Conservation (phyloP, 2,797 vertebrate genomes). For the Euthynnus affinis region DNA sequence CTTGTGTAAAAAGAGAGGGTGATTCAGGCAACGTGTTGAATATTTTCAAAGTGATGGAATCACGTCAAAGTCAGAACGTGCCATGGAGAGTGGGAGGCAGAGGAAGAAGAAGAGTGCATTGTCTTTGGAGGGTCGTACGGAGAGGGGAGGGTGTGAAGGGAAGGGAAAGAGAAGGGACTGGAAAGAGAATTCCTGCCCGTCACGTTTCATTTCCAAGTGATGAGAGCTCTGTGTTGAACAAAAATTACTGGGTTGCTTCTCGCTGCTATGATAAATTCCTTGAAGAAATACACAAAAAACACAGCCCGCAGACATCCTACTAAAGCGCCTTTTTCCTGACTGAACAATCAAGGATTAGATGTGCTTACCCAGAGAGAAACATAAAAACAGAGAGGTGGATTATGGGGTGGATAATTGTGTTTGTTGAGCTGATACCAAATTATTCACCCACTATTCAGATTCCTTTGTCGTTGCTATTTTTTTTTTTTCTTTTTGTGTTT, state of each 20-base stretch:
- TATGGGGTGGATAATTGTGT: constrained; percentile 35
- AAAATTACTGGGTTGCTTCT: constrained; percentile 38
- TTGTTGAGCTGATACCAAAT: constrained; percentile 62
- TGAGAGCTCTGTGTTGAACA: constrained; percentile 47
- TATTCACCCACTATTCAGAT: constrained; percentile 46
- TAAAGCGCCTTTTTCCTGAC: constrained; percentile 25
- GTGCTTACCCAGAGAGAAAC: constrained; percentile 29
- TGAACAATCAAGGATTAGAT: constrained; percentile 35
- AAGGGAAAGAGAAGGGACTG: constrained; percentile 49
- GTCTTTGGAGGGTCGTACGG: constrained; percentile 55
- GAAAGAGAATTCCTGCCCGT: constrained; percentile 56
- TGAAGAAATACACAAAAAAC: constrained; percentile 30
- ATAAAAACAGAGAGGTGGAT: constrained; percentile 20
- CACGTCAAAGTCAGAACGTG: constrained; percentile 59
- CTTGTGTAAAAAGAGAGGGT: constrained; percentile 60
- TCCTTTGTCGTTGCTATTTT: constrained; percentile 31
- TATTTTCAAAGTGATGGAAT: constrained; percentile 64
- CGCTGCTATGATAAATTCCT: constrained; percentile 37
- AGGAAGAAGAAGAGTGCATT: constrained; percentile 65
- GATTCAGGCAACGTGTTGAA: constrained; percentile 63
- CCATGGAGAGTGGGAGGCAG: constrained; percentile 59
- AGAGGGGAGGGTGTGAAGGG: constrained; percentile 49
- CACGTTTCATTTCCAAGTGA: constrained; percentile 67
- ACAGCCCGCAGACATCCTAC: constrained; percentile 8
- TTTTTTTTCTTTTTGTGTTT: constrained; percentile 35